Evolutionary conservation across 1,140 invertebrate species (phyloP).

Genomic region (Euura lappo): DNA sequence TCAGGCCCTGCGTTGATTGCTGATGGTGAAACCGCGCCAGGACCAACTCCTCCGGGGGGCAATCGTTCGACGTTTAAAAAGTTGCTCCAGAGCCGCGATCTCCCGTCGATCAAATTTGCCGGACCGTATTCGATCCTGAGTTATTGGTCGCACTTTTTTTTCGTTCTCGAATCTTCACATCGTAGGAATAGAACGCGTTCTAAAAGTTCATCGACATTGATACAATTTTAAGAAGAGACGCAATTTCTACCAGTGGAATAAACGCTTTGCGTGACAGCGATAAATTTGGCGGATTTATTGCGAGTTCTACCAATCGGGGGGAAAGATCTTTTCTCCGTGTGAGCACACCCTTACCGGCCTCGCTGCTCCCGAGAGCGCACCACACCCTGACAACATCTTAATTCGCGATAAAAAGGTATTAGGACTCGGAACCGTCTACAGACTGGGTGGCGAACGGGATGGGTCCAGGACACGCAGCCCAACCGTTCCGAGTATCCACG

Average conservation of each 20-base stretch:
- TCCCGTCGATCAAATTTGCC: too few relatives aligned
- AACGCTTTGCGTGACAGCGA: slow-evolving; percentile 6
- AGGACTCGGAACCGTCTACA: slow-evolving; percentile 37
- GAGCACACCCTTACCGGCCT: slow-evolving; percentile 24
- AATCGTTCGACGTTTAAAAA: background rate
- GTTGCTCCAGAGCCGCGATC: background rate
- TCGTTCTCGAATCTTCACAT: too few relatives aligned
- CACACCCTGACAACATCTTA: slow-evolving; percentile 50
- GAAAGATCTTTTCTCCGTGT: slow-evolving; percentile 4
- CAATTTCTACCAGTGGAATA: background rate
- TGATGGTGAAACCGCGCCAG: slow-evolving; percentile 10
- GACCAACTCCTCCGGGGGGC: background rate
- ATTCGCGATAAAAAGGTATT: slow-evolving; percentile 55
- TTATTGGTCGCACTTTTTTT: too few relatives aligned
- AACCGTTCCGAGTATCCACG: slow-evolving; percentile 35
- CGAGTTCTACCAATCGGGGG: background rate
- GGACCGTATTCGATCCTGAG: too few relatives aligned
- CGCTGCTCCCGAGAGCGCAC: slow-evolving; percentile 16
- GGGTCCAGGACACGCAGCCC: slow-evolving; percentile 31
- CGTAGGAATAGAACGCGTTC: too few relatives aligned
- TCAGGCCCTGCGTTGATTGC: slow-evolving; percentile 33
- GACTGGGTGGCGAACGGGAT: slow-evolving; percentile 29
- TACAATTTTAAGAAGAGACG: too few relatives aligned
- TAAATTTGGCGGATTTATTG: slow-evolving; percentile 5
- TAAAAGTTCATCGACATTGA: too few relatives aligned